Percentiles rank a stretch among this genome's conserved stretches.
These are phyloP conservation scores for Esox lucius DNA, from an alignment of 2,797 vertebrate genomes.

Conservation along the genomic window DNA sequence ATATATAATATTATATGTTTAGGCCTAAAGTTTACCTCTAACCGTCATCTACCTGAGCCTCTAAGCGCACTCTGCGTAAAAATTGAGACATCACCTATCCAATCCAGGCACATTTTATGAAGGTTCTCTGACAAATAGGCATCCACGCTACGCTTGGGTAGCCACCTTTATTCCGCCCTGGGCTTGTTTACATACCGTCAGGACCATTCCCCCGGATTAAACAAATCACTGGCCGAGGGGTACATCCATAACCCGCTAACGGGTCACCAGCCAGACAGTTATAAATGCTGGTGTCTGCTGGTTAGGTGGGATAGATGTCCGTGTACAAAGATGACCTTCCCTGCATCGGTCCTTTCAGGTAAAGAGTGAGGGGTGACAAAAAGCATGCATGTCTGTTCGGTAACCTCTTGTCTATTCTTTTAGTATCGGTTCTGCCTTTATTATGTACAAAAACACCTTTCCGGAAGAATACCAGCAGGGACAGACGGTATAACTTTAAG, in stretches of 20 bases:
- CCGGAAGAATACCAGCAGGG: not conserved
- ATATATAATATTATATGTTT: not conserved
- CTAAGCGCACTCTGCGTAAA: slow-evolving; percentile 83
- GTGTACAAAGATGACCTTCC: slow-evolving; percentile 85
- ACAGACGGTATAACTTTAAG: slow-evolving; percentile 28
- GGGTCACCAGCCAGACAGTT: slow-evolving; percentile 86
- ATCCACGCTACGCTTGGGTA: slow-evolving; percentile 87
- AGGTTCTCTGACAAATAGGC: slow-evolving; percentile 94
- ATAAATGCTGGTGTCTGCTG: slow-evolving; percentile 65
- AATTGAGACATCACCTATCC: slow-evolving; percentile 96
- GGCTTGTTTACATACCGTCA: slow-evolving; percentile 97
- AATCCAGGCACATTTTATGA: slow-evolving; percentile 87
- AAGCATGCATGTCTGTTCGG: slow-evolving; percentile 18
- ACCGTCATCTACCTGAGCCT: slow-evolving; percentile 72
- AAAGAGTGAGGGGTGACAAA: slow-evolving; percentile 11
- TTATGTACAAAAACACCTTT: not conserved
- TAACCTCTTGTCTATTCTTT: slow-evolving; percentile 37
- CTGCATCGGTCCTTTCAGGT: slow-evolving; percentile 55
- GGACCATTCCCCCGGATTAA: slow-evolving; percentile 97
- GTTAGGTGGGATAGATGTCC: slow-evolving; percentile 70
- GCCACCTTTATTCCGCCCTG: slow-evolving; percentile 91
- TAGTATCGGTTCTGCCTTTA: slow-evolving; percentile 15
- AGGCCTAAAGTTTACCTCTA: not conserved
- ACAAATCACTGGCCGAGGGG: slow-evolving; percentile 92
- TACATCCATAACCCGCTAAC: slow-evolving; percentile 93